Conservation (phyloP, 2,113 vertebrate genomes). For the Pseudorasbora parva region DNA sequence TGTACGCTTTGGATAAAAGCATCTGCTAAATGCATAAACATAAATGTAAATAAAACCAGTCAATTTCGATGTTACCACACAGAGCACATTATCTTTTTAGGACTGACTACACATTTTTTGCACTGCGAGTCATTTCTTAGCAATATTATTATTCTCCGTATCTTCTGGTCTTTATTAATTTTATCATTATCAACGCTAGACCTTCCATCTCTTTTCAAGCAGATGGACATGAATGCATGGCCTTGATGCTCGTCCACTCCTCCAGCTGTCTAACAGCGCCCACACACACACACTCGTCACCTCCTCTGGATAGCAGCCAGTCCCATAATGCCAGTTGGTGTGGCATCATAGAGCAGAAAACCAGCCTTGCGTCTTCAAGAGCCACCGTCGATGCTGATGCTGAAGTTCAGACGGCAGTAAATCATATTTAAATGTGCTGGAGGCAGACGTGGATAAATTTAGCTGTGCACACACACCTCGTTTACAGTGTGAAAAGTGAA, state of each 20-base stretch:
- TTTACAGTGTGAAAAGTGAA: constrained; percentile 1
- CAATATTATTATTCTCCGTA: background rate
- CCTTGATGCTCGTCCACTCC: constrained; percentile 54
- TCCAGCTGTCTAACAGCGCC: constrained; percentile 57
- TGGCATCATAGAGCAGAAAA: constrained; percentile 56
- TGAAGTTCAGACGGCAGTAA: constrained; percentile 48
- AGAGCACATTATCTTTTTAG: background rate
- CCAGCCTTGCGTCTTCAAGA: constrained; percentile 57
- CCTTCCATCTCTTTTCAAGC: constrained; percentile 44
- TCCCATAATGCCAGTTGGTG: constrained; percentile 54
- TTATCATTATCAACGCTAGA: constrained; percentile 40
- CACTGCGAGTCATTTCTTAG: background rate
- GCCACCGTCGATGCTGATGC: constrained; percentile 58
- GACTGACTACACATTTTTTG: background rate
- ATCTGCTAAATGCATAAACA: too few relatives aligned
- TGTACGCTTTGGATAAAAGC: too few relatives aligned
- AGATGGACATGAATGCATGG: constrained; percentile 59
- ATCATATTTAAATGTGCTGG: constrained; percentile 45
- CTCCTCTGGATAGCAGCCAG: constrained; percentile 57
- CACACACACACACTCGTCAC: constrained; percentile 33
- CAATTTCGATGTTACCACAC: background rate
- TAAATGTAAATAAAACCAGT: background rate
- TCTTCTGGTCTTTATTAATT: constrained; percentile 34
- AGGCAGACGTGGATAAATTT: constrained; percentile 30
- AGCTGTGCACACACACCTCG: constrained; percentile 11